Evolutionary conservation across 92 coral and sea anemone species (phyloP).

Genomic region (Epizoanthus rinbou): DNA sequence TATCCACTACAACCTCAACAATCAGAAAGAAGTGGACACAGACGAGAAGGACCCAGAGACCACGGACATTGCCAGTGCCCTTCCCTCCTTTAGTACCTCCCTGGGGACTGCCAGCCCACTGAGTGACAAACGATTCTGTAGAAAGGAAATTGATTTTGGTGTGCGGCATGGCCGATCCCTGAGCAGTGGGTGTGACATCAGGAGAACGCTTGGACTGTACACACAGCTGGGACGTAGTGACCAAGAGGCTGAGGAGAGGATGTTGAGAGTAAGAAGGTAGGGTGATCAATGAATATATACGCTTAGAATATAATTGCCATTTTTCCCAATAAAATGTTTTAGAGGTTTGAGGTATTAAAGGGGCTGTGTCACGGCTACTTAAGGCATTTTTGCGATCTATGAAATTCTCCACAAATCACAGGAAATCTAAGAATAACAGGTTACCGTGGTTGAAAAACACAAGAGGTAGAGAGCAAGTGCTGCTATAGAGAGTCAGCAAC

Average conservation of each 20-base stretch:
- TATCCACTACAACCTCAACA: constrained; percentile 44
- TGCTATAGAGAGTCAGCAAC: too few relatives aligned
- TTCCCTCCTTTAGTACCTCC: constrained; percentile 63
- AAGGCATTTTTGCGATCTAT: too few relatives aligned
- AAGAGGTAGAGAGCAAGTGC: too few relatives aligned
- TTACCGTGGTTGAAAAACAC: too few relatives aligned
- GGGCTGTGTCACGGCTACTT: too few relatives aligned
- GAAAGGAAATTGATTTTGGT: constrained; percentile 39
- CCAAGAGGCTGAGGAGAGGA: constrained; percentile 67
- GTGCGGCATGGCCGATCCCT: constrained; percentile 82
- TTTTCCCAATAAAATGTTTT: too few relatives aligned
- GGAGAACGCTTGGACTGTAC: constrained; percentile 65
- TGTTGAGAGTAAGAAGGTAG: constrained; percentile 83
- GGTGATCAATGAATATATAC: not conserved
- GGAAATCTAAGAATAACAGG: too few relatives aligned
- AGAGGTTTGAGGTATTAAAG: too few relatives aligned
- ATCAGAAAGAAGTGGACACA: constrained; percentile 46
- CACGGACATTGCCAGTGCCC: constrained; percentile 60
- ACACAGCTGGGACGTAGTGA: constrained; percentile 70
- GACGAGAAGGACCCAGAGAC: constrained; percentile 69
- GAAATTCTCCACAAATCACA: too few relatives aligned
- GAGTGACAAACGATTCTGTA: constrained; percentile 33
- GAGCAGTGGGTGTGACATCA: constrained; percentile 94
- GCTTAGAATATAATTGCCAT: too few relatives aligned
- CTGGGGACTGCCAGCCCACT: constrained; percentile 64